phyloP scores from a whole-genome alignment of 2,797 vertebrate genomes.

The Delichon dasypus region DNA sequence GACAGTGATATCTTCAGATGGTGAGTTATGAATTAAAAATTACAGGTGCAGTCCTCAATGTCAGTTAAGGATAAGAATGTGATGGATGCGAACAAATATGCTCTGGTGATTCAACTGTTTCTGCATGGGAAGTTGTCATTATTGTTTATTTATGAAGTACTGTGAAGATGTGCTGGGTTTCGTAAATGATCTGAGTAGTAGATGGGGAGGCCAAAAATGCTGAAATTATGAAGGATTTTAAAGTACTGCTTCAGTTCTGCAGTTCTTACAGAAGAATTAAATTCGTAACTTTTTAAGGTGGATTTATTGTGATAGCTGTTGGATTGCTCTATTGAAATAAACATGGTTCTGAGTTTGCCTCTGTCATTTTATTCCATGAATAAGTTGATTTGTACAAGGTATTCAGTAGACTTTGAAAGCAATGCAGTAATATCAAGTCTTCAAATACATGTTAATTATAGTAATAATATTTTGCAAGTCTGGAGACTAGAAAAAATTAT shows the following conservation, averaged over 20 bases:
- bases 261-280: neutral
- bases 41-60: neutral
- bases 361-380: neutral
- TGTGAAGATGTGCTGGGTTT: neutral
- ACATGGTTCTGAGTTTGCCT: neutral
- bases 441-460: constrained; percentile 33
- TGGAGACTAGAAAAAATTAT: neutral
- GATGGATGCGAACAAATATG: neutral
- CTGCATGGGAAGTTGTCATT: neutral
- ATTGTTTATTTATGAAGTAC: constrained; percentile 25
- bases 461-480: constrained; percentile 32
- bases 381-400: neutral
- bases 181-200: neutral
- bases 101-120: neutral
- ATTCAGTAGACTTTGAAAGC: neutral
- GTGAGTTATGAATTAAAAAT: neutral
- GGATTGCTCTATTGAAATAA: neutral
- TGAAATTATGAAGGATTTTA: neutral
- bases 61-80: constrained; percentile 6
- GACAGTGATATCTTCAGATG: neutral
- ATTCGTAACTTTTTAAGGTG: neutral
- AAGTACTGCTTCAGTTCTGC: neutral
- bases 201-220: neutral
- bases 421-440: neutral
- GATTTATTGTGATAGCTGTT: neutral